A percentile compares a stretch with the other conserved stretches of the same genome.
Evolutionary conservation across 2,797 vertebrate species (phyloP).

Genomic region (Gephyroberyx darwinii): DNA sequence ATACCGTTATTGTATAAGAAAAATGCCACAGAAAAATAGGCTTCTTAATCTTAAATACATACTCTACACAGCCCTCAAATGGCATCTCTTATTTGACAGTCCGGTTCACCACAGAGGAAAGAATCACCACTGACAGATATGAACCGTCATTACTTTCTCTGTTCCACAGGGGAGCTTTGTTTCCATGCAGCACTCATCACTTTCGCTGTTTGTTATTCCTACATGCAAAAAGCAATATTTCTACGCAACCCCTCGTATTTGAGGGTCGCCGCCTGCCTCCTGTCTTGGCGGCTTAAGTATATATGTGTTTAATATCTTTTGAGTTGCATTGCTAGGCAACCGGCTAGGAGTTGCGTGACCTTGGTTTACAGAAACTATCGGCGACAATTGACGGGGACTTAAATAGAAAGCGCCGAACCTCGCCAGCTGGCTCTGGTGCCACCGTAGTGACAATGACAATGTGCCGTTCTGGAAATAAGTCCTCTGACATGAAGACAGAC

Average conservation of each 20-base stretch:
- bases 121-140: conserved; percentile 32
- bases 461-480: conserved; percentile 34
- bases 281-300: conserved; percentile 75
- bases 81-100: conserved; percentile 37
- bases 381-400: conserved; percentile 71
- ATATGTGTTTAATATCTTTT: conserved; percentile 81
- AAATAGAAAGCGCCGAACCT: conserved; percentile 71
- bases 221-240: conserved; percentile 85
- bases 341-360: conserved; percentile 77
- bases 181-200: conserved; percentile 59
- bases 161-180: conserved; percentile 59
- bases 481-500: conserved; percentile 43
- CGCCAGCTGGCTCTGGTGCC: conserved; percentile 32
- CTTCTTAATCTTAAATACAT: conserved; percentile 5
- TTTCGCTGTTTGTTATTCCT: conserved; percentile 80
- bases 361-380: conserved; percentile 84
- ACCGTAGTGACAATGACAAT: conserved; percentile 47
- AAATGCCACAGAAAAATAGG: conserved; percentile 28
- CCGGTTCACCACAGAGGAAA: conserved; percentile 29
- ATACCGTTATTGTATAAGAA: conserved; percentile 7
- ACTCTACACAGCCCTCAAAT: conserved; percentile 23
- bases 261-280: conserved; percentile 74
- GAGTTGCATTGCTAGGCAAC: conserved; percentile 85
- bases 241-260: conserved; percentile 72
- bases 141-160: conserved; percentile 34